These are phyloP conservation scores for Hydrotaea diabolus DNA, from an alignment of 2,888 invertebrate genomes.

Conservation along the genomic window DNA sequence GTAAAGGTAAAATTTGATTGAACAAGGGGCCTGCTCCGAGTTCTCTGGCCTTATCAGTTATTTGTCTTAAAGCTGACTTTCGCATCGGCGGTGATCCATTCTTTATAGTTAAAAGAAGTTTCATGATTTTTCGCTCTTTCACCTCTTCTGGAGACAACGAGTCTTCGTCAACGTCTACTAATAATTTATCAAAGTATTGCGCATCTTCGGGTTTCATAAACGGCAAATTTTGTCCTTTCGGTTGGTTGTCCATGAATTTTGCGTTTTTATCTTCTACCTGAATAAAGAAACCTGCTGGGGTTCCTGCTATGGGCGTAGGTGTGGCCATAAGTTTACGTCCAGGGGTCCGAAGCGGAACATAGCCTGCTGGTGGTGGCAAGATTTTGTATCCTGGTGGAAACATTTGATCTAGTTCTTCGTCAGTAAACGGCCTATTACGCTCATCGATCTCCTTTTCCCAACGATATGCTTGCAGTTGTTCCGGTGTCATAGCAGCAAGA, in stretches of 20 bases:
- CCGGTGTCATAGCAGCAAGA: slow-evolving; percentile 98
- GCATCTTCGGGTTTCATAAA: slow-evolving; percentile 99
- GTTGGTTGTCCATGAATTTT: slow-evolving; percentile 96
- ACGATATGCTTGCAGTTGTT: slow-evolving; percentile 97
- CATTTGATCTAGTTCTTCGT: slow-evolving; percentile 98
- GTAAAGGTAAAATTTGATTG: slow-evolving; percentile 98
- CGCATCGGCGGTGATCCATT: slow-evolving; percentile 99
- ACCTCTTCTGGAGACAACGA: slow-evolving; percentile 96
- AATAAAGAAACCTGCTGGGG: slow-evolving; percentile 96
- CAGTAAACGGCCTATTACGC: slow-evolving; percentile 96
- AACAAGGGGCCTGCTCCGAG: slow-evolving; percentile 99
- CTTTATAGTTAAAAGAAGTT: slow-evolving; percentile 97
- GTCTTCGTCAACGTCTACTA: slow-evolving; percentile 99
- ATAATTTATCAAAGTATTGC: slow-evolving; percentile 99
- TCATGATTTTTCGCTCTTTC: slow-evolving; percentile 99
- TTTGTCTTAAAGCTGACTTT: slow-evolving; percentile 97
- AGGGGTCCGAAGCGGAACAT: slow-evolving; percentile 97
- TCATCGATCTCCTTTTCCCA: slow-evolving; percentile 99
- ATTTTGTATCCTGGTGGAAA: slow-evolving; percentile 99
- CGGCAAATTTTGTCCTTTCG: slow-evolving; percentile 96
- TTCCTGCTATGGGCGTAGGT: slow-evolving; percentile 97
- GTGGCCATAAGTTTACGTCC: slow-evolving; percentile 98
- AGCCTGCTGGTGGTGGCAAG: slow-evolving; percentile 96
- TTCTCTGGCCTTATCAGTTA: slow-evolving; percentile 98
- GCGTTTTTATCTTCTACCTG: slow-evolving; percentile 94